Percentiles rank a stretch among this genome's conserved stretches.
These are phyloP conservation scores for Mythimna pallens DNA, from an alignment of 2,888 invertebrate genomes.

Conservation along the genomic window DNA sequence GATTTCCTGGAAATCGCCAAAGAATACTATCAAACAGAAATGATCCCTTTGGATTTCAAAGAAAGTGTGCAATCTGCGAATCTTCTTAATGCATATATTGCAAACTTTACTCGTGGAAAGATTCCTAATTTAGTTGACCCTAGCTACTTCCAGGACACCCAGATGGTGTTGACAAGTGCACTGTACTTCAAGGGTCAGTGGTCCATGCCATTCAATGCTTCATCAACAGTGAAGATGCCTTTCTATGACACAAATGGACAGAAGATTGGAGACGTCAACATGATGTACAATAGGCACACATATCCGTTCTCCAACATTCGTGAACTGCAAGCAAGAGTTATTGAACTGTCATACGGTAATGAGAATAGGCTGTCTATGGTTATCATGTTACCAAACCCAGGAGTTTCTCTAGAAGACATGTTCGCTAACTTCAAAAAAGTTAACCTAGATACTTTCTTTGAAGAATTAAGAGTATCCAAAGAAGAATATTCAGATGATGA, in stretches of 20 bases:
- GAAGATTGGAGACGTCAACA: conserved; percentile 91
- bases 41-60: conserved; percentile 74
- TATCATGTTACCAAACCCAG: conserved; percentile 91
- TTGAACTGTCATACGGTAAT: conserved; percentile 93
- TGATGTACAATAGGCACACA: conserved; percentile 93
- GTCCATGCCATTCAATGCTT: conserved; percentile 91
- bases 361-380: conserved; percentile 91
- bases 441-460: conserved; percentile 87
- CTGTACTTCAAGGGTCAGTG: conserved; percentile 94
- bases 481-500: conserved; percentile 91
- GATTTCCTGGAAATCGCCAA: conserved; percentile 74
- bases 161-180: conserved; percentile 92
- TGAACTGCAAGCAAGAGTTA: conserved; percentile 90
- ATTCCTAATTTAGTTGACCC: conserved; percentile 77
- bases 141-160: conserved; percentile 85
- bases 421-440: conserved; percentile 86
- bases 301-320: conserved; percentile 91
- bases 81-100: conserved; percentile 75
- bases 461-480: conserved; percentile 85
- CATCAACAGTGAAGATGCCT: conserved; percentile 86
- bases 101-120: conserved; percentile 78
- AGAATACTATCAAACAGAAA: conserved; percentile 74
- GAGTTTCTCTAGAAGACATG: conserved; percentile 88
- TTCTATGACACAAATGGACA: conserved; percentile 91
- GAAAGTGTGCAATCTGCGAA: conserved; percentile 70